Percentiles rank a stretch among this genome's conserved stretches.
Evolutionary conservation across 2,888 invertebrate genomes (phyloP).

Genomic region (Drosophila paranaensis): DNA sequence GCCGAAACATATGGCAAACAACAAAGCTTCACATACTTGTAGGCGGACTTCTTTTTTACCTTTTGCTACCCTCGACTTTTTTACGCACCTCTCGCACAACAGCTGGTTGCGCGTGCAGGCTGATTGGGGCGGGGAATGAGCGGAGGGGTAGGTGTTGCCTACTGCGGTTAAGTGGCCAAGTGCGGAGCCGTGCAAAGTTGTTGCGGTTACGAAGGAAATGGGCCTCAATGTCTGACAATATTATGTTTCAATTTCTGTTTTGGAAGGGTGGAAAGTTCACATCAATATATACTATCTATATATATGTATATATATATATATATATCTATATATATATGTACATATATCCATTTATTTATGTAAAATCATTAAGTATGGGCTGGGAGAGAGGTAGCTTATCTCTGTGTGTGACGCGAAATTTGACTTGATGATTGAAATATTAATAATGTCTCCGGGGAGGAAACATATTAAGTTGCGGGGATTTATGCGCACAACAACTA

Average conservation of each 20-base stretch:
- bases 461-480: conserved; percentile 36
- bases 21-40: conserved; percentile 73
- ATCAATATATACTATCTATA: not conserved
- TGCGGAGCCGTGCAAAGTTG: conserved; percentile 56
- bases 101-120: not conserved
- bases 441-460: conserved; percentile 34
- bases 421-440: conserved; percentile 64
- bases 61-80: conserved; percentile 30
- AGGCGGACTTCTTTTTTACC: conserved; percentile 65
- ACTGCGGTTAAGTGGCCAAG: conserved; percentile 71
- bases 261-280: conserved; percentile 28
- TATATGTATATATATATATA: not conserved
- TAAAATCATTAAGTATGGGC: not conserved
- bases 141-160: conserved; percentile 13
- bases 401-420: conserved; percentile 40
- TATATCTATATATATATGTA: not conserved
- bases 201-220: conserved; percentile 77
- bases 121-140: not conserved
- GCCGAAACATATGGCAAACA: conserved; percentile 70
- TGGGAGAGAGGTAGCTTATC: not conserved
- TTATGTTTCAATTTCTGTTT: conserved; percentile 74
- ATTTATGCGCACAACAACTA: conserved; percentile 4
- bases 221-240: conserved; percentile 82
- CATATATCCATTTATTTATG: not conserved
- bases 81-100: conserved; percentile 71